Evolutionary conservation across 2,113 vertebrate species (phyloP), one percentile per base, ranked within the genome.

Genomic region (Nesogale talazaci): DNA sequence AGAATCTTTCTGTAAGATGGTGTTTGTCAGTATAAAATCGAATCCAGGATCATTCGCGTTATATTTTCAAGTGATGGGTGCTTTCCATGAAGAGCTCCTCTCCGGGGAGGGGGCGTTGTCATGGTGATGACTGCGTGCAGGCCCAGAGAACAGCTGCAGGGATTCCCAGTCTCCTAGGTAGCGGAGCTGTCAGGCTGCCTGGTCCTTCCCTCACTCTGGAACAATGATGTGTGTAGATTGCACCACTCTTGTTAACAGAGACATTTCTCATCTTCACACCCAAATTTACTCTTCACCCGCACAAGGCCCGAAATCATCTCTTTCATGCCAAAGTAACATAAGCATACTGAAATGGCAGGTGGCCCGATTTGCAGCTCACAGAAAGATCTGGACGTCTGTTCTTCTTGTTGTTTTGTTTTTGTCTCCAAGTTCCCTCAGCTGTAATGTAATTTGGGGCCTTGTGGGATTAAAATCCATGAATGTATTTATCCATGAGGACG

Each of bases 301-400:
- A 74, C 16, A 29, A 84, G 78, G 27, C 38, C 65, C 74, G 63
- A 4, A 29, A 14, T 76, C 42, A 31, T 76, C 14, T 87, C 38
- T 76, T 67, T 88, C 57, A 52, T 91, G 87, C 27, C 67, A 46
- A 70, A 38, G 34, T 83, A 87, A 92, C 91, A 70, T 91, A 89
- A 52, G 86, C 57, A 83, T 31, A 67, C 25, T 79, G 88, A 91
- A 88, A 86, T 76, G 61, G 36, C 57, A 65, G 82, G 40, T 79
- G 38, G 25, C 56, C 61, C 76, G 16, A 77, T 61, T n/a, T 78
- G 59, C 40, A 67, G 34, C 36, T 56, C 42, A 56, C 12, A 46
- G 27, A 59, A n/a, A 52, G 14, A 86, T 65, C 46, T 52, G 46
- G 46, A 52, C 46, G 10, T 52, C 46, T 52, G 46, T 52, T 52